Conservation (phyloP, 2,888 invertebrate genomes). For the Venusia cambrica region DNA sequence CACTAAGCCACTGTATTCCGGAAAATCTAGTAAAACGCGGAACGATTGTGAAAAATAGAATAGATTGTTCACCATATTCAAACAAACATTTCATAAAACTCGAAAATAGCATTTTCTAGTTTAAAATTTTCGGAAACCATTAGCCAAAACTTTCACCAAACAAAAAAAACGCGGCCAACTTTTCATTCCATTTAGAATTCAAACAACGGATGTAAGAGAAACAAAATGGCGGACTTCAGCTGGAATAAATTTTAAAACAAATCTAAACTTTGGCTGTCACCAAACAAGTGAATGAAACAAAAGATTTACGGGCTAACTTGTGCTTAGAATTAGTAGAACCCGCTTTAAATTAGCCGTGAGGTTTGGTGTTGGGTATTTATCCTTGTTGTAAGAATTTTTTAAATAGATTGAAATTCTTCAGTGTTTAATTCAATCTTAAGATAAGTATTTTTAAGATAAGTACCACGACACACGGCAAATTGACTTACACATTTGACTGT, state of each 20-base stretch:
- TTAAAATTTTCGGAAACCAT: conserved; percentile 46
- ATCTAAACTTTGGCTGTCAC: conserved; percentile 64
- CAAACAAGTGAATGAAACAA: conserved; percentile 65
- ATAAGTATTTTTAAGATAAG: no score
- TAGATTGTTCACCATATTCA: no score
- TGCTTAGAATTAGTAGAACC: conserved; percentile 61
- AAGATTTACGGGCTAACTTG: conserved; percentile 73
- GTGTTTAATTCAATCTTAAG: no score
- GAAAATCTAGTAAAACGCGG: no score
- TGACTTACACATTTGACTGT: no score
- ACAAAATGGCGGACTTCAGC: conserved; percentile 56
- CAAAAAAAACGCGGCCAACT: conserved; percentile 43
- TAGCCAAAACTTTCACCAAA: conserved; percentile 38
- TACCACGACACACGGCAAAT: no score
- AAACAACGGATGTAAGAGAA: conserved; percentile 64
- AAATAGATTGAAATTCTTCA: no score
- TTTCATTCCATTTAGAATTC: conserved; percentile 65
- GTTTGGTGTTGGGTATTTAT: no score
- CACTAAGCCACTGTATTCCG: no score
- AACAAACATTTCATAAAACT: no score
- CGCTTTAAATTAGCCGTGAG: conserved; percentile 17
- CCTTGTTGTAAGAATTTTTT: no score
- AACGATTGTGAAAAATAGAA: no score
- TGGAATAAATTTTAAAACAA: conserved; percentile 74
- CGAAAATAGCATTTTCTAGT: conserved; percentile 6